Percentiles rank a stretch among this genome's conserved stretches.
Evolutionary conservation across 1,140 invertebrate genomes (phyloP).

Genomic region (Apis florea): DNA sequence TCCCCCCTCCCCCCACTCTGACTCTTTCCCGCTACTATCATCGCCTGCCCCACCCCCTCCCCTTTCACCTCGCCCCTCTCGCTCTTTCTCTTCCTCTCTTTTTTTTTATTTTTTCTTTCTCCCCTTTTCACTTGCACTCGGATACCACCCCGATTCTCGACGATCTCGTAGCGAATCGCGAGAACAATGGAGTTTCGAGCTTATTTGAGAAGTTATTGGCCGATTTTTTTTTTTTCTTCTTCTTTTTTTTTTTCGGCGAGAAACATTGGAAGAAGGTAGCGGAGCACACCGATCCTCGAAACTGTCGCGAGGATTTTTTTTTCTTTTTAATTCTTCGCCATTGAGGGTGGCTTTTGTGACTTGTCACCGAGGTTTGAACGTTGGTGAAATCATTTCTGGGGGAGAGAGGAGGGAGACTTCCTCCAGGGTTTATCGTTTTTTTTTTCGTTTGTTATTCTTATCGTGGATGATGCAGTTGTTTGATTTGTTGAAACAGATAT

Average conservation of each 20-base stretch:
- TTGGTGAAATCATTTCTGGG: background rate
- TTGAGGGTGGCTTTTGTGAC: background rate
- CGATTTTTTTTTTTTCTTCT: constrained; percentile 6
- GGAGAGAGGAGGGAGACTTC: background rate
- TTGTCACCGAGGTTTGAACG: background rate
- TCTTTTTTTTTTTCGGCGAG: background rate
- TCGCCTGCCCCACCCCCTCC: background rate
- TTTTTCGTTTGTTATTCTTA: background rate
- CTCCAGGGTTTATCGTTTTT: background rate
- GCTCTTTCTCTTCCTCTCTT: background rate
- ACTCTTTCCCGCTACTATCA: too few species aligned
- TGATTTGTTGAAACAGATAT: too few species aligned
- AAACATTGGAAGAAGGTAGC: background rate
- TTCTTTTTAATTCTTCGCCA: constrained; percentile 19
- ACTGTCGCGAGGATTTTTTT: background rate
- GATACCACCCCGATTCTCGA: constrained; percentile 1
- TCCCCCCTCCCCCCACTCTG: background rate
- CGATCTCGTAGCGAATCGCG: constrained; percentile 30
- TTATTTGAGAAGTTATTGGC: constrained; percentile 44
- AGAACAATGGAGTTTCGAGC: constrained; percentile 30
- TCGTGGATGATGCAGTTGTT: too few species aligned
- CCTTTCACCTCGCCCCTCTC: background rate
- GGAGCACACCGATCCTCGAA: too few species aligned
- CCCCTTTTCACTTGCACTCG: background rate
- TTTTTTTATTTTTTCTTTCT: background rate